Percentiles rank a stretch among this genome's conserved stretches.
Evolutionary conservation across 2,113 vertebrate species (phyloP).

Genomic region (cat (Felis catus)): F.catus_Fca126_mat1.0 CM031418.1:112720001-112720500

Average conservation of each 20-base stretch:
- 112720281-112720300: constrained; percentile 11
- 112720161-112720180: neutral
- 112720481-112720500: neutral
- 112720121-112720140: neutral
- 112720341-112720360: no score
- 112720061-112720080: neutral
- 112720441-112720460: neutral
- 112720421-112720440: neutral
- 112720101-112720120: neutral
- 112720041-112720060: neutral
- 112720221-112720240: neutral
- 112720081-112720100: neutral
- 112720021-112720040: neutral
- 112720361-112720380: neutral
- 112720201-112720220: neutral
- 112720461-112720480: neutral
- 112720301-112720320: neutral
- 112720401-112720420: neutral
- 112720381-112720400: neutral
- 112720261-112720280: neutral
- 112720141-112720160: neutral
- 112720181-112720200: neutral
- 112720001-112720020: neutral
- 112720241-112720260: neutral
- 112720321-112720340: neutral